These are phyloP conservation scores for Pachliopta kotzebuea DNA, from an alignment of 2,888 invertebrate species.

Conservation along the genomic window DNA sequence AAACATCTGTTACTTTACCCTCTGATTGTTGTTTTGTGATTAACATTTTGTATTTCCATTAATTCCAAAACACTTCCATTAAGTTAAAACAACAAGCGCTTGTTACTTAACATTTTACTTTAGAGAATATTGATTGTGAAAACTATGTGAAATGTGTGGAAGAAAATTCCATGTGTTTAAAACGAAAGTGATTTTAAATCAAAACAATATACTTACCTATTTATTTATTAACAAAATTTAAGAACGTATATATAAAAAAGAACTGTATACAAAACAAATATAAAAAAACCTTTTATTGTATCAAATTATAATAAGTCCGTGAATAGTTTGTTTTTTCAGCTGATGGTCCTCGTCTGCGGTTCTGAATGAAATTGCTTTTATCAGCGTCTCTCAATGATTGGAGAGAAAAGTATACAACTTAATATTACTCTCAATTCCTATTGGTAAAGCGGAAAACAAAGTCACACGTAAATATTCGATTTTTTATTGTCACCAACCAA, in stretches of 20 bases:
- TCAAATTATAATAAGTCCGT: no score
- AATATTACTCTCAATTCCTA: conserved; percentile 16
- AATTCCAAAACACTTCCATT: conserved; percentile 5
- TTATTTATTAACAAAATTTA: no score
- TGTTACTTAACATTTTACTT: not conserved
- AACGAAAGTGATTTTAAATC: no score
- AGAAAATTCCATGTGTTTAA: no score
- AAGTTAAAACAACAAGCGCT: not conserved
- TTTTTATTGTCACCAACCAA: not conserved
- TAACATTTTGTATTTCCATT: conserved; percentile 6
- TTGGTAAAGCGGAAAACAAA: conserved; percentile 20
- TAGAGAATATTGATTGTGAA: no score
- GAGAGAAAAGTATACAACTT: conserved; percentile 20
- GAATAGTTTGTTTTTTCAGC: conserved; percentile 5
- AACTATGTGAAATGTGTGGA: no score
- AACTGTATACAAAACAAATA: no score
- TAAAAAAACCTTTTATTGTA: no score
- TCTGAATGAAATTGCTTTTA: conserved; percentile 24
- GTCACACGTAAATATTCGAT: not conserved
- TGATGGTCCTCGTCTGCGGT: conserved; percentile 5
- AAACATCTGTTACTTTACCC: conserved; percentile 8
- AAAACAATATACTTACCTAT: no score
- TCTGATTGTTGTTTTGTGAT: conserved; percentile 11
- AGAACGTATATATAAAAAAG: no score
- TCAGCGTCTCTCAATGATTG: conserved; percentile 19